phyloP scores from a whole-genome alignment of 2,888 invertebrate genomes.

The Pterostichus madidus region DNA sequence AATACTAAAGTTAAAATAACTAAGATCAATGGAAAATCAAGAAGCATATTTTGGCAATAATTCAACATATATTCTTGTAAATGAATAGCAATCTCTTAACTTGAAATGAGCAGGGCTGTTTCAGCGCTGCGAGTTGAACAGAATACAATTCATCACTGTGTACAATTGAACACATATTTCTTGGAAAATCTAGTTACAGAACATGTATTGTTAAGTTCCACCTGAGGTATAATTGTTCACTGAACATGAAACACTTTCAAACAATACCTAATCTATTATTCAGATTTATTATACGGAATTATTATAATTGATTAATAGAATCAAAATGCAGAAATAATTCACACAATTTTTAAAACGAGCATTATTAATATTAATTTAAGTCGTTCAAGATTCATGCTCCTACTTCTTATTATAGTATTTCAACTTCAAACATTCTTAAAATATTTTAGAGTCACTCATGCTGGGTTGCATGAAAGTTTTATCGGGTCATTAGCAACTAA shows the following conservation, averaged over 20 bases:
- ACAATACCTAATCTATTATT: constrained; percentile 45
- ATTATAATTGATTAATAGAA: constrained; percentile 32
- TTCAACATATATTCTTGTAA: constrained; percentile 14
- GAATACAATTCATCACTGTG: constrained; percentile 41
- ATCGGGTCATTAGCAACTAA: too few relatives aligned
- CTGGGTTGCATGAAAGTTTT: too few relatives aligned
- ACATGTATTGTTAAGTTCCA: constrained; percentile 34
- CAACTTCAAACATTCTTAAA: too few relatives aligned
- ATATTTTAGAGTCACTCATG: too few relatives aligned
- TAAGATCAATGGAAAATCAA: neutral
- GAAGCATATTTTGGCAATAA: constrained; percentile 15
- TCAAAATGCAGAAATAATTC: neutral
- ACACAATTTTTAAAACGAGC: too few relatives aligned
- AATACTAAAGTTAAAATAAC: too few relatives aligned
- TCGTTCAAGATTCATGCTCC: too few relatives aligned
- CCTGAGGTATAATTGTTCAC: constrained; percentile 38
- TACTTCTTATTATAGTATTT: too few relatives aligned
- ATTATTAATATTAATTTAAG: too few relatives aligned
- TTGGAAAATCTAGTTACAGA: constrained; percentile 35
- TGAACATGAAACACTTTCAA: constrained; percentile 39
- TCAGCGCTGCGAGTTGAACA: neutral
- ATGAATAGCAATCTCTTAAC: constrained; percentile 35
- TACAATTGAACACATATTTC: constrained; percentile 49
- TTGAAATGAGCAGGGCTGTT: constrained; percentile 12
- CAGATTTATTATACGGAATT: constrained; percentile 35